Conservation (phyloP, 2,797 vertebrate genomes). For the Platyrinchus mystaceus region DNA sequence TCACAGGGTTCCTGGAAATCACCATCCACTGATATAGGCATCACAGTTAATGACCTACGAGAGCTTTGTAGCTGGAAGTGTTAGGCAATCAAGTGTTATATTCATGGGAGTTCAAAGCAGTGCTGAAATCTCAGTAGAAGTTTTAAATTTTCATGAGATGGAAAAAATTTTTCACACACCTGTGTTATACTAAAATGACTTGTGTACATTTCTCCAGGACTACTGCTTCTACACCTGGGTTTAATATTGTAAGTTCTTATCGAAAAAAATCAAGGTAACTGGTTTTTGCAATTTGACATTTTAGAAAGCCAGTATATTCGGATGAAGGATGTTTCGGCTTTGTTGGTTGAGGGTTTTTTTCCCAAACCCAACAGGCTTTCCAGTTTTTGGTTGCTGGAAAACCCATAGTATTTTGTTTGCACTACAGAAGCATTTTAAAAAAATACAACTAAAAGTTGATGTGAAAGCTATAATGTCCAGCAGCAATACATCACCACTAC, state of each 20-base stretch:
- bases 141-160: conserved; percentile 12
- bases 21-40: not conserved
- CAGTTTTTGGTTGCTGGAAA: not conserved
- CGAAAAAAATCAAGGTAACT: not conserved
- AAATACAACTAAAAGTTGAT: not conserved
- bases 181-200: not conserved
- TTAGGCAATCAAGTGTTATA: not conserved
- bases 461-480: not conserved
- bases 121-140: conserved; percentile 8
- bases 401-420: not conserved
- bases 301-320: not conserved
- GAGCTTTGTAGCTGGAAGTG: not conserved
- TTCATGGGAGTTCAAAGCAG: not conserved
- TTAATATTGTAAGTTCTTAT: not conserved
- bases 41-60: not conserved
- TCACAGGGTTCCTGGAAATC: not conserved
- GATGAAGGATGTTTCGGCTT: not conserved
- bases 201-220: not conserved
- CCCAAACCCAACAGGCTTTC: not conserved
- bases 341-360: not conserved
- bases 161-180: not conserved
- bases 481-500: not conserved
- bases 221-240: not conserved
- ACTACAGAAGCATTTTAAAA: not conserved
- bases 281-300: not conserved